Conservation (phyloP, 2,113 vertebrate genomes). For the Candoia aspera region DNA sequence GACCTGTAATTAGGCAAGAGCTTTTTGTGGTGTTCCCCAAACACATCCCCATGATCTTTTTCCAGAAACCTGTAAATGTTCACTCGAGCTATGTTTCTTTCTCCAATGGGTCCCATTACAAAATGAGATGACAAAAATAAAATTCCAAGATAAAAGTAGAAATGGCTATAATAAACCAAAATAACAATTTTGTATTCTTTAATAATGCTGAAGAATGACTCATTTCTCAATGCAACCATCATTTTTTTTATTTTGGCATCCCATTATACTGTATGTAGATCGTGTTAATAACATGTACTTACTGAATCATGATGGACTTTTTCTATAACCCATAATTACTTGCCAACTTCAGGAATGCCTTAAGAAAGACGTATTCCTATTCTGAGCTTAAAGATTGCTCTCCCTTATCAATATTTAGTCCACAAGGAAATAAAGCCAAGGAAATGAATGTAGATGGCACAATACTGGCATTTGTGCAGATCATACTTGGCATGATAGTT, state of each 20-base stretch:
- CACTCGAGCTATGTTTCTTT: not conserved
- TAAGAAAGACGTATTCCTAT: not conserved
- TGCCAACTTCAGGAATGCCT: not conserved
- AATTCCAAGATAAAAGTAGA: not conserved
- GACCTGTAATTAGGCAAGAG: slow-evolving; percentile 69
- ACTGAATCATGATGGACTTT: not conserved
- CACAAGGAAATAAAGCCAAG: not conserved
- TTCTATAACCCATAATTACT: too few species aligned
- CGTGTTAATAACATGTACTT: not conserved
- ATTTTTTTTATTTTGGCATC: not conserved
- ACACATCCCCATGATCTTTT: not conserved
- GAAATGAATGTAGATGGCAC: not conserved
- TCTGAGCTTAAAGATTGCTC: not conserved
- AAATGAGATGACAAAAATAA: not conserved
- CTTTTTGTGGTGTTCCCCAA: not conserved
- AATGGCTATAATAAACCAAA: not conserved
- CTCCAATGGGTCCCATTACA: not conserved
- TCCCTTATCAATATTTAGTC: not conserved
- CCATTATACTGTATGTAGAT: not conserved
- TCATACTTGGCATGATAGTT: not conserved
- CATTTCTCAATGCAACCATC: not conserved
- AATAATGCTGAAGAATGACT: not conserved
- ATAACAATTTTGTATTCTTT: not conserved
- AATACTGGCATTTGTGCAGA: not conserved
- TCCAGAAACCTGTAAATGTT: not conserved